These are phyloP conservation scores for Argopecten irradians DNA, from an alignment of 1,140 invertebrate genomes.

Conservation along the genomic window DNA sequence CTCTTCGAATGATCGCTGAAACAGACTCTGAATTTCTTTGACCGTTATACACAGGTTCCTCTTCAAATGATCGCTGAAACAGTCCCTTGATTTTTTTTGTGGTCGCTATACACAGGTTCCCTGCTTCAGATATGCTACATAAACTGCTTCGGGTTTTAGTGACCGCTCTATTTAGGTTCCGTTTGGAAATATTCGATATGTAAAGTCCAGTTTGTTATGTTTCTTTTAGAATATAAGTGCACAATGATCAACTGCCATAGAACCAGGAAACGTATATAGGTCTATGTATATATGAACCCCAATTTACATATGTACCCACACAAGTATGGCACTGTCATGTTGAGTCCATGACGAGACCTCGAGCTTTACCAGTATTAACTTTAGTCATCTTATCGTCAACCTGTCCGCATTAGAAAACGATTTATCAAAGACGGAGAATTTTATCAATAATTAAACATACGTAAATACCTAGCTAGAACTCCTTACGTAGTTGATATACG, in stretches of 20 bases:
- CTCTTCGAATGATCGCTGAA: too few relatives aligned
- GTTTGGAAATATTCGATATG: too few relatives aligned
- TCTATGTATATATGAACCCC: background rate
- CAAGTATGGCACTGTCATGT: background rate
- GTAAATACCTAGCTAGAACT: background rate
- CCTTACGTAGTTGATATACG: background rate
- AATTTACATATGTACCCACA: background rate
- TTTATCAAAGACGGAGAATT: background rate
- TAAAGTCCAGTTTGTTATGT: too few relatives aligned
- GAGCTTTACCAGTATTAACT: conserved; percentile 2
- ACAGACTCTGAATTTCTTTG: too few relatives aligned
- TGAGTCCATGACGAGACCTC: background rate
- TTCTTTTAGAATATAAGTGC: too few relatives aligned
- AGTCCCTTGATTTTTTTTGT: too few relatives aligned
- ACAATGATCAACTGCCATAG: too few relatives aligned
- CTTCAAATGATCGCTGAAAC: too few relatives aligned
- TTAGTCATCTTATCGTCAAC: background rate
- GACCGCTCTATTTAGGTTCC: too few relatives aligned
- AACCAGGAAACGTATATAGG: background rate
- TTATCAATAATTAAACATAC: background rate
- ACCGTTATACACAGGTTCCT: too few relatives aligned
- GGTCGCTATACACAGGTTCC: background rate
- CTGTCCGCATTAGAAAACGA: background rate
- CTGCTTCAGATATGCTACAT: too few relatives aligned
- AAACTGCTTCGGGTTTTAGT: too few relatives aligned